A percentile compares a stretch with the other conserved stretches of the same genome.
These are phyloP conservation scores for Asobara japonica DNA, from an alignment of 1,140 invertebrate genomes.

Conservation along the genomic window DNA sequence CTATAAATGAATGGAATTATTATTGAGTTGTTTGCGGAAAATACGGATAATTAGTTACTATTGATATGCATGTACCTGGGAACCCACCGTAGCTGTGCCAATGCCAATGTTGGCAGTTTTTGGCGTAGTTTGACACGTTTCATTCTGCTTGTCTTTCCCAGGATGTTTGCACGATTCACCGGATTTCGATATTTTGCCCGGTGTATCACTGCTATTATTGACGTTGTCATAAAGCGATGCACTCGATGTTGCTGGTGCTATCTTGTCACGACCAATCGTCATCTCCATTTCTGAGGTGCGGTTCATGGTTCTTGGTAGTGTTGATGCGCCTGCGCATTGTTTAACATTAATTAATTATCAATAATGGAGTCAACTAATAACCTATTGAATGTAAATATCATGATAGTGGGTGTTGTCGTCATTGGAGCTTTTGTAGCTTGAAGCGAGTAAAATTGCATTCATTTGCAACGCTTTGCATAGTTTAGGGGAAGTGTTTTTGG, in stretches of 20 bases:
- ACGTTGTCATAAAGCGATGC: slow-evolving; percentile 92
- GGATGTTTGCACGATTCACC: slow-evolving; percentile 56
- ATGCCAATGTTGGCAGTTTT: slow-evolving; percentile 67
- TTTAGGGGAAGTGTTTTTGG: neutral
- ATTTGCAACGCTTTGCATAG: neutral
- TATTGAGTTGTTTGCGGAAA: neutral
- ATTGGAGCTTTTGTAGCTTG: neutral
- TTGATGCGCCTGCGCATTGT: slow-evolving; percentile 76
- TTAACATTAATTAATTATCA: slow-evolving; percentile 16
- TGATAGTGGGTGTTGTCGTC: neutral
- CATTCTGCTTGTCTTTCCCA: slow-evolving; percentile 60
- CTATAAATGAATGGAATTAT: slow-evolving; percentile 44
- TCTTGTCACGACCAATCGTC: slow-evolving; percentile 73
- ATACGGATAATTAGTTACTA: neutral
- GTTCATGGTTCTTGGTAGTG: slow-evolving; percentile 81
- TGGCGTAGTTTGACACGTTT: slow-evolving; percentile 61
- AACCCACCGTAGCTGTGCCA: slow-evolving; percentile 67
- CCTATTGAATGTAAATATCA: slow-evolving; percentile 15
- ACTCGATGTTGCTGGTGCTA: slow-evolving; percentile 83
- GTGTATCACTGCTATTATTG: slow-evolving; percentile 56
- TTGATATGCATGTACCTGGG: slow-evolving; percentile 60
- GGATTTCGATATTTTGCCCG: slow-evolving; percentile 52
- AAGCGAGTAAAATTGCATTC: neutral
- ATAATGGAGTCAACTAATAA: slow-evolving; percentile 1
- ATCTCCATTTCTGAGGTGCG: slow-evolving; percentile 76